phyloP scores from a whole-genome alignment of 2,797 vertebrate genomes.

The Alosa sapidissima region DNA sequence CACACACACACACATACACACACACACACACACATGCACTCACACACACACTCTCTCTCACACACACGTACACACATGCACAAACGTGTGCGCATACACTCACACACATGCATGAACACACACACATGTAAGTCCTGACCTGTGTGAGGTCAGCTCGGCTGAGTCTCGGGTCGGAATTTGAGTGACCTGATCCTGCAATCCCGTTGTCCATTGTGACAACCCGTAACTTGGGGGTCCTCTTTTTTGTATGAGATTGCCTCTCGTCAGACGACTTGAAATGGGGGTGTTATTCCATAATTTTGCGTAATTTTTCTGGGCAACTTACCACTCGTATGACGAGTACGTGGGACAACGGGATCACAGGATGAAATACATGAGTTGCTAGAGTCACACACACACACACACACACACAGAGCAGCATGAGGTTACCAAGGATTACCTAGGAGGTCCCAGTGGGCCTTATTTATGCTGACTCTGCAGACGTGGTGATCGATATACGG shows the following conservation, averaged over 20 bases:
- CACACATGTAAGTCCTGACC: not conserved
- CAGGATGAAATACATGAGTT: not conserved
- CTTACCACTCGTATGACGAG: too few relatives aligned
- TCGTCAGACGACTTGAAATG: too few relatives aligned
- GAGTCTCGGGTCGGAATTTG: not conserved
- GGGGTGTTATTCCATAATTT: too few relatives aligned
- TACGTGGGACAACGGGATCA: too few relatives aligned
- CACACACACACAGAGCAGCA: not conserved
- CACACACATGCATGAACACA: slow-evolving; percentile 8
- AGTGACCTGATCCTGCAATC: not conserved
- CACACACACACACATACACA: slow-evolving; percentile 14
- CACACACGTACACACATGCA: not conserved
- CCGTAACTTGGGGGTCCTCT: too few relatives aligned
- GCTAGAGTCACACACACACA: not conserved
- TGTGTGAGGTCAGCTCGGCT: not conserved
- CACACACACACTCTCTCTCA: not conserved
- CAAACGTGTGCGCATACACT: not conserved
- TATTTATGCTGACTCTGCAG: slow-evolving; percentile 47
- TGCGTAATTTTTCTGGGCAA: too few relatives aligned
- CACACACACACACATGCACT: slow-evolving; percentile 6
- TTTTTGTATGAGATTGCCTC: too few relatives aligned
- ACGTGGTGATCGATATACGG: slow-evolving; percentile 48
- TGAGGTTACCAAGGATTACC: slow-evolving; percentile 38
- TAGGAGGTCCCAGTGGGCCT: slow-evolving; percentile 19
- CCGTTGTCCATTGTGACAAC: too few relatives aligned